These are phyloP conservation scores for Emydocephalus ijimae DNA, from an alignment of 2,113 vertebrate genomes.

Conservation along the genomic window DNA sequence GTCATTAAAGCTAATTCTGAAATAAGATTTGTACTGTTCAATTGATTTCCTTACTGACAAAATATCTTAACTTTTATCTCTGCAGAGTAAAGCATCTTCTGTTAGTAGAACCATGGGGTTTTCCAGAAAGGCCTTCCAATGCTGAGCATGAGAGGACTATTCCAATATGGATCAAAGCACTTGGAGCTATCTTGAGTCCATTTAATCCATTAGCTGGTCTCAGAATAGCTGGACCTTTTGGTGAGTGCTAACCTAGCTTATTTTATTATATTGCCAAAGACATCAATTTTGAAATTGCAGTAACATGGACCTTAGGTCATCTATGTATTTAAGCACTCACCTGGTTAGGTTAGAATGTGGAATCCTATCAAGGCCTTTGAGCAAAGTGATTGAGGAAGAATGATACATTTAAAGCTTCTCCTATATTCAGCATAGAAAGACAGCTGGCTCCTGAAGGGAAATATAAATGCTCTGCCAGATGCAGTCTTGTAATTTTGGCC, in stretches of 20 bases:
- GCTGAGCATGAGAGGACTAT: slow-evolving; percentile 81
- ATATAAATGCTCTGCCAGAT: neutral
- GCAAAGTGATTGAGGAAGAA: neutral
- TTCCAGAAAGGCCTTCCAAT: slow-evolving; percentile 81
- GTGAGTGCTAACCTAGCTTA: slow-evolving; percentile 69
- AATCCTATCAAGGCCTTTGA: neutral
- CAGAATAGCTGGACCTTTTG: slow-evolving; percentile 89
- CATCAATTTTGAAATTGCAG: neutral
- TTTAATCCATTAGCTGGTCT: slow-evolving; percentile 94
- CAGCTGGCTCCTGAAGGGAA: neutral
- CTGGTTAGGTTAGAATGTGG: neutral
- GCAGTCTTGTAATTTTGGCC: neutral
- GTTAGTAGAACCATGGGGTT: slow-evolving; percentile 96
- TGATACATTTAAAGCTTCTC: neutral
- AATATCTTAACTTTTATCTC: slow-evolving; percentile 48
- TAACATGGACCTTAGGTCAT: neutral
- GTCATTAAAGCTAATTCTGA: neutral
- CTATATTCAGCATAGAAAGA: neutral
- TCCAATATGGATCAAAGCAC: slow-evolving; percentile 93
- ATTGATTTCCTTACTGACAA: slow-evolving; percentile 15
- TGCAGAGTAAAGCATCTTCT: slow-evolving; percentile 88
- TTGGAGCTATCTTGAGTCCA: slow-evolving; percentile 85
- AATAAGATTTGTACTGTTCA: neutral
- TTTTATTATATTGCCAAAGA: neutral
- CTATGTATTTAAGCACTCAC: neutral